Percentiles rank a stretch among this genome's conserved stretches.
phyloP scores from a whole-genome alignment of 2,888 invertebrate genomes.

The Lissocephala sabroskyi region DNA sequence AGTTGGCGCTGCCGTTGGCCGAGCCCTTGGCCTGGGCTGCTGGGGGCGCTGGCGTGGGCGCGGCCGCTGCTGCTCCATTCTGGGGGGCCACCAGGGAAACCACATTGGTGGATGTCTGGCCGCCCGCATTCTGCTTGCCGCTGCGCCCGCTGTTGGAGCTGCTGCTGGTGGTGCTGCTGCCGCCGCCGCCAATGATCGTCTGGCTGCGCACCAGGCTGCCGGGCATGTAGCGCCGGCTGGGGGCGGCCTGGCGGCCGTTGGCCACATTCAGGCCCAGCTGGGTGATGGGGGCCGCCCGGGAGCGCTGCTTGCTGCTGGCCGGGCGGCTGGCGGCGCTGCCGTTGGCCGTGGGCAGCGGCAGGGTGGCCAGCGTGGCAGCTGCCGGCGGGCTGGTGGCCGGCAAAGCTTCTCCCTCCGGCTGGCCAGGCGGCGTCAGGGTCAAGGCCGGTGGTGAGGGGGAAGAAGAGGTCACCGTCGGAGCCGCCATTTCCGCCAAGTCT shows the following conservation, averaged over 20 bases:
- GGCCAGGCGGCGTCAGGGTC: conserved; percentile 42
- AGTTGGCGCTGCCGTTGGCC: conserved; percentile 3
- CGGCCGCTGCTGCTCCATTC: too few species aligned
- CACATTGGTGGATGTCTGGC: conserved; percentile 25
- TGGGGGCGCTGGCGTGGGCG: background rate
- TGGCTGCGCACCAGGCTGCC: conserved; percentile 69
- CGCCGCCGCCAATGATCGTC: conserved; percentile 52
- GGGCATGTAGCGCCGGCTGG: conserved; percentile 67
- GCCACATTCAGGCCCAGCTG: conserved; percentile 51
- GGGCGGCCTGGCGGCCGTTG: conserved; percentile 31
- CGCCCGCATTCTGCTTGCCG: conserved; percentile 18
- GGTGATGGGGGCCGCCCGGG: conserved; percentile 39
- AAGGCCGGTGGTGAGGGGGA: conserved; percentile 40
- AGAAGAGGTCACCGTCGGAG: conserved; percentile 3
- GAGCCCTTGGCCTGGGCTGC: conserved; percentile 2
- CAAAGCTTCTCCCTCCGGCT: conserved; percentile 4
- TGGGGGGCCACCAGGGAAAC: conserved; percentile 39
- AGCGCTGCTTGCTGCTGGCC: conserved; percentile 37
- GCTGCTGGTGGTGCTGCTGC: conserved; percentile 43
- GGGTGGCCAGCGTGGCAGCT: conserved; percentile 23
- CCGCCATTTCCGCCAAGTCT: background rate
- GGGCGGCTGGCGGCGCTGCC: conserved; percentile 48
- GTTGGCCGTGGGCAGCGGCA: conserved; percentile 33
- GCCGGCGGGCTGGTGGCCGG: conserved; percentile 32
- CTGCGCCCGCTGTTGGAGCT: conserved; percentile 37